Evolutionary conservation across 37 sponge, comb jelly and placozoan species (phyloP), one percentile per base, ranked within the genome.

Genomic region (Spongilla lacustris): DNA sequence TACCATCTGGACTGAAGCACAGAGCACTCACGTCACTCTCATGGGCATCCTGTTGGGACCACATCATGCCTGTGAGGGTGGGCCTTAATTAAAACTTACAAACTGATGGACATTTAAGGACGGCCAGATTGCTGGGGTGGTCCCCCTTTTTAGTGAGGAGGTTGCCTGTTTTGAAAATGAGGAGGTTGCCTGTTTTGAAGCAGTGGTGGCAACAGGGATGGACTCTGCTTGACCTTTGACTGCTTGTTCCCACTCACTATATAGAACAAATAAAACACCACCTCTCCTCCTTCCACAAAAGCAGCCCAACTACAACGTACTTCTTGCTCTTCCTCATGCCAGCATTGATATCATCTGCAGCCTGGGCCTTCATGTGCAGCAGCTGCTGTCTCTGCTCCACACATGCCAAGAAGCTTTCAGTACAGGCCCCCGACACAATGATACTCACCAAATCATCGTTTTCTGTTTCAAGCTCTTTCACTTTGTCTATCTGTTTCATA

Each of bases 1-100:
- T 80, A 0, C 98, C 98, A 23, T 89, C 74, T 21, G 58, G 26
- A 80, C 95, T 94, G 87, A 98, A 98, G 68, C 84, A 81, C 31
- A 96, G 76, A 35, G 97, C 94, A 86, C 91, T 92, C 50, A 98
- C 87, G 31, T 96, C 95, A 75, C 90, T 82, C 35, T 96, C 94
- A 49, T 98, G 99, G 35, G 93, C 95, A 75, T 98, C 99, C 99
- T 96, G 78, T 27, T 31, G 14, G 50, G n/a, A n/a, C n/a, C n/a
- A n/a, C n/a, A n/a, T 17, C 58, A 58, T 17, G 1, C 19, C 11
- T 58, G 58, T 58, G 58, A 58, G 58, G n/a, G 58, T 58, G 58
- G 1, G 19, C 58, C 14, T 17, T 58, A 58, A 10, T 58, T 58
- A 58, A 17, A 58, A 58, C 58, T 17, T 58, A 58, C 58, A 58